phyloP scores from a whole-genome alignment of 2,888 invertebrate species.

The Drepana falcataria region DNA sequence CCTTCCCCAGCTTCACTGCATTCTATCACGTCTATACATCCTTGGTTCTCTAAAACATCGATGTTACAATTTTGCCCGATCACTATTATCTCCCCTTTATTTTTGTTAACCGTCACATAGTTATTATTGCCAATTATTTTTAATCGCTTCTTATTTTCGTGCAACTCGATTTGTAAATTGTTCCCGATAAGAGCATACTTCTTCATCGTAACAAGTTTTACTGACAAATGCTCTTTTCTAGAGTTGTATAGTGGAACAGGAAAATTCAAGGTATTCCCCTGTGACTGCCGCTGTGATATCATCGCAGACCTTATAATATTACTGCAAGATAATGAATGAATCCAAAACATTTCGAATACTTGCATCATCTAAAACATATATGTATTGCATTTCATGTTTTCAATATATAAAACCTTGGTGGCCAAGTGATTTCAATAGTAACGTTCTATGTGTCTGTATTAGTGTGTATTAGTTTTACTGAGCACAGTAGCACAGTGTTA shows the following conservation, averaged over 20 bases:
- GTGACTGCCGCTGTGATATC: neutral
- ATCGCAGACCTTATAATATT: too few species aligned
- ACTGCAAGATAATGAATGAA: too few species aligned
- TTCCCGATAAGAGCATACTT: conserved; percentile 34
- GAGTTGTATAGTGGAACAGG: neutral
- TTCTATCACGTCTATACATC: conserved; percentile 30
- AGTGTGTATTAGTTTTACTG: too few species aligned
- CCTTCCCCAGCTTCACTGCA: conserved; percentile 13
- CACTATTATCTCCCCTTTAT: conserved; percentile 35
- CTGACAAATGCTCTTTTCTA: neutral
- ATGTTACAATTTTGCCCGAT: conserved; percentile 34
- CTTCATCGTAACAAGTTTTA: conserved; percentile 25
- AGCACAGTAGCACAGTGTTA: too few species aligned
- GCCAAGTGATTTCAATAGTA: too few species aligned
- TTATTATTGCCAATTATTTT: conserved; percentile 42
- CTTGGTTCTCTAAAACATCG: conserved; percentile 32
- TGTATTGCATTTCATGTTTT: too few species aligned
- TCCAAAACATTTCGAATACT: too few species aligned
- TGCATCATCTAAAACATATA: too few species aligned
- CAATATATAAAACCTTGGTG: too few species aligned
- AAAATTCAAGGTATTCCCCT: neutral
- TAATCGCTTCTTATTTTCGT: conserved; percentile 30
- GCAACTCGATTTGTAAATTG: conserved; percentile 36
- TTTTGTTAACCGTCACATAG: conserved; percentile 33
- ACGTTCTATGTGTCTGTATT: too few species aligned